phyloP scores from a whole-genome alignment of 2,113 vertebrate genomes.

The Hoplias malabaricus region DNA sequence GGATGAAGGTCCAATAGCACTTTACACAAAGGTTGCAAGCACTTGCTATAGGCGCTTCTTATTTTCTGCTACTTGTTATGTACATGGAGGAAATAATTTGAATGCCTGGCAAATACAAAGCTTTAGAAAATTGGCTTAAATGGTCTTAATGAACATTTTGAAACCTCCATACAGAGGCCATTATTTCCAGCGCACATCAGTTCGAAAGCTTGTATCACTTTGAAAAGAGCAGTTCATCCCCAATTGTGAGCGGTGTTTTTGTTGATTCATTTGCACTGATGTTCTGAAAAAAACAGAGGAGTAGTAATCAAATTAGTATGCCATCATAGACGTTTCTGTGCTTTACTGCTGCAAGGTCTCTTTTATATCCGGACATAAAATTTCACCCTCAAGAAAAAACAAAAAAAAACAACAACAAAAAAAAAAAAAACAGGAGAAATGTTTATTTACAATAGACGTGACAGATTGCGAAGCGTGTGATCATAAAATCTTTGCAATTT shows the following conservation, averaged over 20 bases:
- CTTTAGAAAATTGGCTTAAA: not conserved
- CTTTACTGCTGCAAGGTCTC: not conserved
- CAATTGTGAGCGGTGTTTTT: too few relatives aligned
- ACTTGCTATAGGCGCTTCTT: too few relatives aligned
- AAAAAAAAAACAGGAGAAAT: not conserved
- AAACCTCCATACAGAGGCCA: not conserved
- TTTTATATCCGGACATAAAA: not conserved
- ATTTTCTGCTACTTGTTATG: too few relatives aligned
- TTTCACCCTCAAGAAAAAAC: not conserved
- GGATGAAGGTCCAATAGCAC: too few relatives aligned
- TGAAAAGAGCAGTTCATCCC: not conserved
- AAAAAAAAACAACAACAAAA: too few relatives aligned
- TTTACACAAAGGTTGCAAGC: too few relatives aligned
- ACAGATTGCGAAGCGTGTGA: not conserved
- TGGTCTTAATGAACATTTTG: not conserved
- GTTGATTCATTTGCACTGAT: not conserved
- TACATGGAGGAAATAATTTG: not conserved
- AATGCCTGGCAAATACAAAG: not conserved
- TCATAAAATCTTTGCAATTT: constrained; percentile 19
- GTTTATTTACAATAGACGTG: constrained; percentile 20
- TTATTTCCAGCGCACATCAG: not conserved
- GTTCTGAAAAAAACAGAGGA: not conserved
- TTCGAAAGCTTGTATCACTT: not conserved
- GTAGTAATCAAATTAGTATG: not conserved
- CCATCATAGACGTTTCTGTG: not conserved